Conservation (phyloP, 2,888 invertebrate species). For the Drosophila mulleri region DNA sequence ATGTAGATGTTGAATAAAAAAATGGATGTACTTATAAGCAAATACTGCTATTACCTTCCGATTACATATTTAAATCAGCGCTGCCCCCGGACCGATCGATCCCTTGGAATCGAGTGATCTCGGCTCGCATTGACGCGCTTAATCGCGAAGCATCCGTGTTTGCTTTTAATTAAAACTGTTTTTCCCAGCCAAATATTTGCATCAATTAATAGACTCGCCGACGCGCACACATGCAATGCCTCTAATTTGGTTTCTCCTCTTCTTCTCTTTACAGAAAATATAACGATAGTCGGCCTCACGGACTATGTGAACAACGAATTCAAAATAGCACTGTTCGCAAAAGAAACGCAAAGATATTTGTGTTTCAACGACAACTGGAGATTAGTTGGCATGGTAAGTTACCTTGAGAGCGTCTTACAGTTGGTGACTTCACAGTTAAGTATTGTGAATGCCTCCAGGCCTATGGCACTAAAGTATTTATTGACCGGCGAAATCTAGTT, state of each 20-base stretch:
- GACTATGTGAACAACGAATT: conserved; percentile 84
- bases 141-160: conserved; percentile 51
- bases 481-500: background rate
- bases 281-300: conserved; percentile 85
- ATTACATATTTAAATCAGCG: conserved; percentile 26
- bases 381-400: conserved; percentile 89
- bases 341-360: conserved; percentile 90
- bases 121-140: conserved; percentile 45
- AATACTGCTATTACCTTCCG: conserved; percentile 10
- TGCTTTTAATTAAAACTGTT: conserved; percentile 73
- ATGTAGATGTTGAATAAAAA: background rate
- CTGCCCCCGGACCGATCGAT: background rate
- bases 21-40: conserved; percentile 1
- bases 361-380: conserved; percentile 91
- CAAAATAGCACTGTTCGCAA: conserved; percentile 86
- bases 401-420: background rate
- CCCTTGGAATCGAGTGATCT: background rate
- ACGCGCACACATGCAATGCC: conserved; percentile 1
- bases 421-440: background rate
- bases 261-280: conserved; percentile 82
- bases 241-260: conserved; percentile 26
- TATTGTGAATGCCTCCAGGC: background rate
- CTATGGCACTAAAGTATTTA: conserved; percentile 1
- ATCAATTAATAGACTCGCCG: conserved; percentile 51
- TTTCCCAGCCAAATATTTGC: conserved; percentile 69